Percentiles rank a stretch among this genome's conserved stretches.
phyloP scores from a whole-genome alignment of 2,888 invertebrate species.

The Acholoe squamosa region DNA sequence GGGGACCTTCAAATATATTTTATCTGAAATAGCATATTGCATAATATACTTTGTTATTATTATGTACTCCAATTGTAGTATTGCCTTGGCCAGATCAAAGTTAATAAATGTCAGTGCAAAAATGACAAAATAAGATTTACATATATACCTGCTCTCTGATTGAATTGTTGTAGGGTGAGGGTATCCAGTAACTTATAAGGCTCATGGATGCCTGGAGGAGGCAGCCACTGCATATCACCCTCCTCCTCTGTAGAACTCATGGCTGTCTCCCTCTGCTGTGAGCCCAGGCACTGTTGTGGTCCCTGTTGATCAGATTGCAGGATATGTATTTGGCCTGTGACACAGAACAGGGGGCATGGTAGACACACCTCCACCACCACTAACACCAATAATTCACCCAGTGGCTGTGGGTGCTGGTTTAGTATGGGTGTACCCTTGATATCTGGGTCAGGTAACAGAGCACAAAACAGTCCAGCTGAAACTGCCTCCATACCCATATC shows the following conservation, averaged over 20 bases:
- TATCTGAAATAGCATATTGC: too few relatives aligned
- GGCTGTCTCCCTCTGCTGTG: neutral
- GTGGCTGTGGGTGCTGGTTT: neutral
- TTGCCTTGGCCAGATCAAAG: too few relatives aligned
- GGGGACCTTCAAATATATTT: too few relatives aligned
- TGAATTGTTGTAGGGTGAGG: slow-evolving; percentile 19
- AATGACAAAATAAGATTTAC: neutral
- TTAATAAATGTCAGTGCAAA: too few relatives aligned
- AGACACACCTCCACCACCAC: neutral
- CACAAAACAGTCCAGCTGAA: neutral
- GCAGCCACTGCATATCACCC: neutral
- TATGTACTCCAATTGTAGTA: too few relatives aligned
- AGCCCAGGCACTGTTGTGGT: neutral
- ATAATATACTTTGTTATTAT: too few relatives aligned
- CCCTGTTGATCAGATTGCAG: neutral
- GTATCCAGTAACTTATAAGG: slow-evolving; percentile 20
- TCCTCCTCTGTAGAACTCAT: slow-evolving; percentile 23
- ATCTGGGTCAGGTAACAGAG: neutral
- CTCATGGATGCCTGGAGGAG: slow-evolving; percentile 52
- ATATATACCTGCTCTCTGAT: slow-evolving; percentile 42
- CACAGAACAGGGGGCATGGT: neutral
- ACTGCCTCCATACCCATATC: neutral
- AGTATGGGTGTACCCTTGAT: neutral
- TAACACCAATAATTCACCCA: neutral
- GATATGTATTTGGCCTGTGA: neutral